These are phyloP conservation scores for Mixornis gularis DNA, from an alignment of 2,113 vertebrate species.

Conservation along the genomic window DNA sequence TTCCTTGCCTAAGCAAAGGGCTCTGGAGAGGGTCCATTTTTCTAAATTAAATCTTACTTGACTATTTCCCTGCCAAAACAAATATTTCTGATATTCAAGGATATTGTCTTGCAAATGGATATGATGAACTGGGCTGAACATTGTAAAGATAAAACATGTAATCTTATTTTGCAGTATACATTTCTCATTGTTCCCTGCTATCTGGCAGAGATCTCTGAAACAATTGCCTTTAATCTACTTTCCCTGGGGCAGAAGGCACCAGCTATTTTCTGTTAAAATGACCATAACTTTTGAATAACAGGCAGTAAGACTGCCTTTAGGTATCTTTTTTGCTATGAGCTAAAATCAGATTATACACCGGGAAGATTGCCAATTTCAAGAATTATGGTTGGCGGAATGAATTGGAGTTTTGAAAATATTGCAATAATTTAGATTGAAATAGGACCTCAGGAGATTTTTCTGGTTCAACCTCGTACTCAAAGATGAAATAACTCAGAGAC, in stretches of 20 bases:
- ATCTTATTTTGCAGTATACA: neutral
- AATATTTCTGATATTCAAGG: neutral
- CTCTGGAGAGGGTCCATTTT: neutral
- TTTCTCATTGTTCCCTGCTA: neutral
- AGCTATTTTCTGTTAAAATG: neutral
- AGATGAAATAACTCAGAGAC: neutral
- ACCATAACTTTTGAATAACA: neutral
- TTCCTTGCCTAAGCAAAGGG: neutral
- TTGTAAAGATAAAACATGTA: neutral
- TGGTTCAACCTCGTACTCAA: neutral
- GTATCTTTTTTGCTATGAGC: neutral
- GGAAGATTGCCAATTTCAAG: neutral
- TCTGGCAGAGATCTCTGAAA: neutral
- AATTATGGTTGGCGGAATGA: neutral
- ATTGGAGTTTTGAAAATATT: neutral
- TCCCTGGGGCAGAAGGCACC: neutral
- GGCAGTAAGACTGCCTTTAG: neutral
- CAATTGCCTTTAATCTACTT: neutral
- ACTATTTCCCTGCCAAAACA: neutral
- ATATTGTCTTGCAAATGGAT: neutral
- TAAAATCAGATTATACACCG: neutral
- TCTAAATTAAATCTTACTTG: neutral
- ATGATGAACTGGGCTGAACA: neutral
- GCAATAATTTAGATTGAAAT: neutral
- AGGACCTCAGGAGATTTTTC: neutral